Conservation (phyloP, 1,140 invertebrate species). For the Listronotus bonariensis region DNA sequence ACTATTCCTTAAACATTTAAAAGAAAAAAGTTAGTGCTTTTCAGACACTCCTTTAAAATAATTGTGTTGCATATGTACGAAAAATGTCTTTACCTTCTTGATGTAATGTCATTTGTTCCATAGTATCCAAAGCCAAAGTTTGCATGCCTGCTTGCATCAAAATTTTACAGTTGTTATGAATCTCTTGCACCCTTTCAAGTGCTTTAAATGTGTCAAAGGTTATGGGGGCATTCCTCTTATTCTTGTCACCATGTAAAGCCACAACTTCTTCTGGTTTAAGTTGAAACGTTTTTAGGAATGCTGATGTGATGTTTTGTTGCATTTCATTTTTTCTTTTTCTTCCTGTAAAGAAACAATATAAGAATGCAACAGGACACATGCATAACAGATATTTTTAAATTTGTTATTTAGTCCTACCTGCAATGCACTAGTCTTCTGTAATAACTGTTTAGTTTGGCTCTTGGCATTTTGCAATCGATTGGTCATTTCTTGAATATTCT, state of each 20-base stretch:
- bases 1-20: no score
- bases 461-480: conserved; percentile 81
- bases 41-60: no score
- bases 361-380: no score
- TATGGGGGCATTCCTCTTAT: conserved; percentile 68
- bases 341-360: conserved; percentile 27
- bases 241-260: conserved; percentile 69
- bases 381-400: no score
- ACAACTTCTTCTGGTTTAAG: conserved; percentile 77
- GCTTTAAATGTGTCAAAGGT: conserved; percentile 80
- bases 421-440: conserved; percentile 84
- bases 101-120: conserved; percentile 93
- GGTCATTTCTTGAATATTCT: conserved; percentile 85
- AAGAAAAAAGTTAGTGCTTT: no score
- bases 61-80: no score
- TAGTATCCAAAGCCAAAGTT: conserved; percentile 87
- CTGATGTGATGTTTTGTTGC: conserved; percentile 79
- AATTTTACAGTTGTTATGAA: conserved; percentile 75
- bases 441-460: conserved; percentile 84
- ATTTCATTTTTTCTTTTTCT: conserved; percentile 69
- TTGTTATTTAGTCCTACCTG: conserved; percentile 72
- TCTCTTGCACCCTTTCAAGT: conserved; percentile 74
- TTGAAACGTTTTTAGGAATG: conserved; percentile 85
- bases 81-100: conserved; percentile 62
- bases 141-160: conserved; percentile 81